Evolutionary conservation across 2,888 invertebrate genomes (phyloP), one percentile per base, ranked within the genome.

Genomic region (Nomada ruficornis): DNA sequence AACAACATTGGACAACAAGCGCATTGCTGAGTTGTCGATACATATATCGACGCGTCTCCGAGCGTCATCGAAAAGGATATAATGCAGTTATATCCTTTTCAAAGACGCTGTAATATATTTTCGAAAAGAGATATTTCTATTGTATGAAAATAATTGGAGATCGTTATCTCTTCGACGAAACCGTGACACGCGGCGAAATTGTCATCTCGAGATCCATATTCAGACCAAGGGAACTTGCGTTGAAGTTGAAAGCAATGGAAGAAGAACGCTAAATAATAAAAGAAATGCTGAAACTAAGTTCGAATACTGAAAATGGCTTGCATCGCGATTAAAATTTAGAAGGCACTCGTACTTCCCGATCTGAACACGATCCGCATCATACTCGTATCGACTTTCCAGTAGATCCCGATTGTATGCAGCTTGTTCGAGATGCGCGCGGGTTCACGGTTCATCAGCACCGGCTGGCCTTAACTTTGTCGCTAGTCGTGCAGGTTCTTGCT

Each of bases 401-500:
- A 36, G 9, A 36, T 36, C 36, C 7, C 36, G 36, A 36, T 36
- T 36, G 36, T 36, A 7, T 7, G 36, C n/a, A 42, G 50, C 50
- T 26, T 13, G 36, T 20, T 44, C 70, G 64, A 54, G 70, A 76
- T 23, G 60, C 59, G 23, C 55, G 76, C 84, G 84, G 84, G 83
- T 75, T 52, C 72, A 76, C 63, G 54, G 55, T 26, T 73, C 65
- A 20, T 54, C 47, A 77, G 85, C 84, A 88, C 89, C 86, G 88
- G 82, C 78, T 73, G 85, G 89, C 89, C 92, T 91, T 88, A 91
- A 86, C 84, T 86, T 88, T 85, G 89, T 90, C 88, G 93, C 91
- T 93, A 94, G 87, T 97, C 97, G 93, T 97, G 97, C 93, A 98
- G 95, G 94, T 98, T 98, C 95, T 98, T 98, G 94, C 97, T 98